Evolutionary conservation across 2,797 vertebrate genomes (phyloP), one percentile per base, ranked within the genome.

Genomic region (Etheostoma nigrum): DNA sequence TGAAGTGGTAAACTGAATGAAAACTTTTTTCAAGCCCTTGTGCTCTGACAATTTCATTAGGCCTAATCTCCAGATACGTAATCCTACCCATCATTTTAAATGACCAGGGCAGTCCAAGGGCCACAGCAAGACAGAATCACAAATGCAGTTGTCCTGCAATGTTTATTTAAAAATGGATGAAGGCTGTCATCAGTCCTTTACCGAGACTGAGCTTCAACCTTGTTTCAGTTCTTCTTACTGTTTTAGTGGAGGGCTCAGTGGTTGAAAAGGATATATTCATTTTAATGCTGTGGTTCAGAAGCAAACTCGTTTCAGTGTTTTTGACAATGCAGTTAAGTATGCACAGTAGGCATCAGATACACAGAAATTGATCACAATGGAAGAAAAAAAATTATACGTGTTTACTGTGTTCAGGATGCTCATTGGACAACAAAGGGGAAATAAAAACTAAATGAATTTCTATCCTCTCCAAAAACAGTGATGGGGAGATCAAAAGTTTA

Each of bases 161-260:
- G 81, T 90, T 90, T 82, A 73, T 92, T 90, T 91, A 69, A 91
- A 92, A 88, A 89, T 84, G 72, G 76, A 92, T 86, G 81, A 87
- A 80, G 69, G 67, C 44, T 74, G 74, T 66, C 82, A 60, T 65
- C 54, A 52, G 61, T 61, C 27, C 76, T 88, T 72, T 66, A 72
- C 72, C 47, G 16, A 52, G 54, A 42, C 51, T 14, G 14, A 71
- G n/a, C 54, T 60, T 72, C 53, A 79, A 57, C 69, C 69, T 77
- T 47, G 51, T 54, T 67, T 59, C 9, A 70, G 49, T 13, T 5
- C 57, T 15, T 52, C 47, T 53, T 59, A 40, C 16, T 61, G 36
- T 64, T 27, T 15, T 33, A 25, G 48, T 52, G 72, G 25, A 59
- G 6, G 47, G 40, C 16, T 72, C 59, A 19, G 9, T 36, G 33